Conservation (phyloP, 2,888 invertebrate species). For the Xestia ashworthii region DNA sequence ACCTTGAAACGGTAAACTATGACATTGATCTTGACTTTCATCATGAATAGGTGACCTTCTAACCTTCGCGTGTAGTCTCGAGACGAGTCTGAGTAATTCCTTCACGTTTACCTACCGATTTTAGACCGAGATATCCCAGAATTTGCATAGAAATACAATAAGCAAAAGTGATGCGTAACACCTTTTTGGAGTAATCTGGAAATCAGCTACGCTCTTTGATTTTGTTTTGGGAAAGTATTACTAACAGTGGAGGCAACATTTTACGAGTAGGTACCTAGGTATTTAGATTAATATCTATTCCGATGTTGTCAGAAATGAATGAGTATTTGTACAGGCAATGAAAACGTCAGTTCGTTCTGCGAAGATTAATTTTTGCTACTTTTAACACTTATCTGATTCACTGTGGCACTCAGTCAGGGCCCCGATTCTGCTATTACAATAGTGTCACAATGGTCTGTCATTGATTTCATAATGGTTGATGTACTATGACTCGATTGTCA, state of each 20-base stretch:
- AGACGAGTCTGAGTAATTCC: slow-evolving; percentile 48
- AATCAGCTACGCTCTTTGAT: background rate
- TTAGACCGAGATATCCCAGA: slow-evolving; percentile 15
- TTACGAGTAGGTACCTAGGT: background rate
- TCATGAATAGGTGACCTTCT: slow-evolving; percentile 42
- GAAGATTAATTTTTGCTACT: too few species aligned
- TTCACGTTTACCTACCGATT: slow-evolving; percentile 23
- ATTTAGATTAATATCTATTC: background rate
- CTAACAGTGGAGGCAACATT: background rate
- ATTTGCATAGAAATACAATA: slow-evolving; percentile 46
- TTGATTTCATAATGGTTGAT: too few species aligned
- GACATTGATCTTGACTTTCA: slow-evolving; percentile 50
- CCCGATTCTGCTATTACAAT: too few species aligned
- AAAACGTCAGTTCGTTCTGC: too few species aligned
- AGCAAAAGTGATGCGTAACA: slow-evolving; percentile 31
- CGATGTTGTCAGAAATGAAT: too few species aligned
- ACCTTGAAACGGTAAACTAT: slow-evolving; percentile 43
- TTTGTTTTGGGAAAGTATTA: background rate
- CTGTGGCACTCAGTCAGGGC: too few species aligned
- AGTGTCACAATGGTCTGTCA: too few species aligned
- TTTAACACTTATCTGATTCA: too few species aligned
- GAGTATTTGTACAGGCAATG: too few species aligned
- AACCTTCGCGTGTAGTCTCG: slow-evolving; percentile 58
- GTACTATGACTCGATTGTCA: too few species aligned
- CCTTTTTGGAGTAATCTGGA: slow-evolving; percentile 26